These are phyloP conservation scores for Incurvaria masculella DNA, from an alignment of 2,888 invertebrate species.

Conservation along the genomic window DNA sequence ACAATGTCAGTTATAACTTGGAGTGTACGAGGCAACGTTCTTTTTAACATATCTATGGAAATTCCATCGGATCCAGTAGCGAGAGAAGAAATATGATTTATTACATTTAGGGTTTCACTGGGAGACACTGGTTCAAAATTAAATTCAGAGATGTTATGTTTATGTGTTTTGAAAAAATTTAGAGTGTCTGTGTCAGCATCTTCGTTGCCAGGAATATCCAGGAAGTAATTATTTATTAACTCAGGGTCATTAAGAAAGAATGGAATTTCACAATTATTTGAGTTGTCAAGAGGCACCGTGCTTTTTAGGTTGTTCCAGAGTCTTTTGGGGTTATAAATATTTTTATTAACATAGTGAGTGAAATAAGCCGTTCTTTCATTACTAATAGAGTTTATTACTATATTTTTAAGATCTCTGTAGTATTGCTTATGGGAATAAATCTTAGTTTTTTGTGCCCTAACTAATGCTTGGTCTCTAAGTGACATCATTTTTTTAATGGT, in stretches of 20 bases:
- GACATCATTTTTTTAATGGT: too few relatives aligned
- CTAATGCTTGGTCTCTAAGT: too few relatives aligned
- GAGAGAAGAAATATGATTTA: background rate
- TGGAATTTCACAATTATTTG: background rate
- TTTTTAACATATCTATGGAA: background rate
- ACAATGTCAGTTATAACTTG: background rate
- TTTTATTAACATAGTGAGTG: slow-evolving; percentile 2
- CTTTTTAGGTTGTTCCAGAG: too few relatives aligned
- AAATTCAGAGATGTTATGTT: background rate
- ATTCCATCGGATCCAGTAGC: background rate
- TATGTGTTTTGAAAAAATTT: background rate
- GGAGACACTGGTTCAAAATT: background rate
- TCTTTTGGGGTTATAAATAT: too few relatives aligned
- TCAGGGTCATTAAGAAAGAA: background rate
- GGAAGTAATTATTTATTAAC: slow-evolving; percentile 1
- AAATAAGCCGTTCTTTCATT: slow-evolving; percentile 1
- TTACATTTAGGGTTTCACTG: background rate
- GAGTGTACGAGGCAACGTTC: background rate
- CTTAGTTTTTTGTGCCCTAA: too few relatives aligned
- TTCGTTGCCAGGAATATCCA: background rate
- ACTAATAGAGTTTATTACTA: slow-evolving; percentile 1
- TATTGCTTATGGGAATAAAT: background rate
- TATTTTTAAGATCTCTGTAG: background rate
- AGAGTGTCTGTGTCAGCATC: background rate
- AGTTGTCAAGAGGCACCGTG: background rate